Percentiles rank a stretch among this genome's conserved stretches.
These are phyloP conservation scores for Eubasilissa regina DNA, from an alignment of 1,140 invertebrate species.

Conservation along the genomic window DNA sequence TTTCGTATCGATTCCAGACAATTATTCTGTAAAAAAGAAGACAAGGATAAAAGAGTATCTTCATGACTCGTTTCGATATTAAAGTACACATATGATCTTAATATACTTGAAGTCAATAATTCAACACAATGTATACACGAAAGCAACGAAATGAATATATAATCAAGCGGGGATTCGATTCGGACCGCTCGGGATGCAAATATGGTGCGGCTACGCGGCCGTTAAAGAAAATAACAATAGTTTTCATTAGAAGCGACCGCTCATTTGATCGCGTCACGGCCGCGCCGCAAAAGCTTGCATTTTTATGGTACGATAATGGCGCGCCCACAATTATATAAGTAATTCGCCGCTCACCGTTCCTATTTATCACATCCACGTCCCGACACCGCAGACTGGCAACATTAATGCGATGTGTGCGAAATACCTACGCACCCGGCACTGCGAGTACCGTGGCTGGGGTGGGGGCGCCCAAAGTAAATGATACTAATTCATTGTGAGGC, in stretches of 20 bases:
- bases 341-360: slow-evolving; percentile 22
- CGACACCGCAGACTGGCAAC: slow-evolving; percentile 47
- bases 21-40: no score
- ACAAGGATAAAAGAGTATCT: no score
- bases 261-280: slow-evolving; percentile 44
- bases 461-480: background rate
- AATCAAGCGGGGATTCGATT: slow-evolving; percentile 8
- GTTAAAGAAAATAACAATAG: slow-evolving; percentile 46
- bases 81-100: no score
- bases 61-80: no score
- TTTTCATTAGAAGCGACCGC: slow-evolving; percentile 47
- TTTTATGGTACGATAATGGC: slow-evolving; percentile 37
- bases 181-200: slow-evolving; percentile 8
- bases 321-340: slow-evolving; percentile 47
- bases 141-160: no score
- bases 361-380: slow-evolving; percentile 46
- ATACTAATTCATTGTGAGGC: background rate
- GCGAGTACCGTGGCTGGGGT: no score
- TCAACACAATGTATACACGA: no score
- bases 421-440: slow-evolving; percentile 4
- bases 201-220: background rate
- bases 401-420: slow-evolving; percentile 12
- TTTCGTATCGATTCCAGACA: no score
- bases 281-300: slow-evolving; percentile 49
- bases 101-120: no score